Evolutionary conservation across 2,113 vertebrate genomes (phyloP).

Genomic region (Urocitellus parryii): DNA sequence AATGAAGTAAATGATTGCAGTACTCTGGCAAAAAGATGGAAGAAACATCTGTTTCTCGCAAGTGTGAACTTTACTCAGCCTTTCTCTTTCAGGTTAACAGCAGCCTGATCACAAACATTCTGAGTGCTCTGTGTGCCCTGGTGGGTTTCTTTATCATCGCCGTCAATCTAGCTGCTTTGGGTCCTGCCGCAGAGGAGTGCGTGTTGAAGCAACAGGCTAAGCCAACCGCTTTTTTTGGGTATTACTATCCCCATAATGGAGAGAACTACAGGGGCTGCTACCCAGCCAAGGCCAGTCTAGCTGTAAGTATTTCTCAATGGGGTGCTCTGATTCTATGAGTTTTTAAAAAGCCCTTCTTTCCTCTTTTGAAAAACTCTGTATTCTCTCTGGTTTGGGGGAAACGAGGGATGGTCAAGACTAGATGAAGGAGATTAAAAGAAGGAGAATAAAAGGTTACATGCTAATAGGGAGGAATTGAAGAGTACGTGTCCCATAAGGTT

Average conservation of each 20-base stretch:
- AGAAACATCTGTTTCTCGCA: not conserved
- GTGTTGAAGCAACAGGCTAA: fast-evolving
- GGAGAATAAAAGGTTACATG: too few species aligned
- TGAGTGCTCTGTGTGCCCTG: not conserved
- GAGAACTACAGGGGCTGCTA: fast-evolving
- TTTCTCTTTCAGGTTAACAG: constrained; percentile 45
- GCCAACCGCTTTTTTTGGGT: fast-evolving
- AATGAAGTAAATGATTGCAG: not conserved
- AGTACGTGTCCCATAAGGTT: not conserved
- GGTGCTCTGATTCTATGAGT: too few species aligned
- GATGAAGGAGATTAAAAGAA: fast-evolving
- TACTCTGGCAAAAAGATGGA: not conserved
- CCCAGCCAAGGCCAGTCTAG: fast-evolving
- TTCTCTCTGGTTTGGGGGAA: not conserved
- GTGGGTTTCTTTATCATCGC: constrained; percentile 47
- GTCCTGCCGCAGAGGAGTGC: not conserved
- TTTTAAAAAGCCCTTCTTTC: not conserved
- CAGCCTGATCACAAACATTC: not conserved
- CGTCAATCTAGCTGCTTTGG: not conserved
- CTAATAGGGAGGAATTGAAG: not conserved
- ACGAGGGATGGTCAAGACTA: not conserved
- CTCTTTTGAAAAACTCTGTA: not conserved
- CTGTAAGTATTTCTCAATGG: constrained; percentile 26
- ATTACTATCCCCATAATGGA: fast-evolving
- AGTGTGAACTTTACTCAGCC: not conserved